Conservation (phyloP, 1,140 invertebrate genomes). For the Drosophila kepulauana region DNA sequence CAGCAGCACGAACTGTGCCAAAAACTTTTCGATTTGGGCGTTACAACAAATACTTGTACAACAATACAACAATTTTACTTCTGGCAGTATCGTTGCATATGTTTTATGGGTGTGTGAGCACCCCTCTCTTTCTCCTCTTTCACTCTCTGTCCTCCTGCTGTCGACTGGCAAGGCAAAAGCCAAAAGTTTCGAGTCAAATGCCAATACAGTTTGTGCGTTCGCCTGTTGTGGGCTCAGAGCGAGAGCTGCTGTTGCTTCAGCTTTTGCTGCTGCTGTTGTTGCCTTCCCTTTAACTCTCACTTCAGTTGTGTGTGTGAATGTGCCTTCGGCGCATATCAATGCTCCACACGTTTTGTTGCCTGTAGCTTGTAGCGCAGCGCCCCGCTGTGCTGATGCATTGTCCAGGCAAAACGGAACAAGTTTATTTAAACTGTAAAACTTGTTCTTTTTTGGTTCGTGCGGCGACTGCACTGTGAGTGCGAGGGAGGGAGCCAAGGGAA, state of each 20-base stretch:
- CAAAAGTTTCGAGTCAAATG: constrained; percentile 81
- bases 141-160: not conserved
- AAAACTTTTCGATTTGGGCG: constrained; percentile 69
- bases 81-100: constrained; percentile 49
- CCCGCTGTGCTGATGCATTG: constrained; percentile 53
- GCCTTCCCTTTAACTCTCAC: constrained; percentile 7
- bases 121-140: not conserved
- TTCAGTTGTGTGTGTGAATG: constrained; percentile 30
- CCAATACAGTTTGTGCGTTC: constrained; percentile 74
- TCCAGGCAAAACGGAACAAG: constrained; percentile 71
- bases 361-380: not conserved
- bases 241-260: not conserved
- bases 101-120: constrained; percentile 40
- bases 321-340: constrained; percentile 73
- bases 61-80: constrained; percentile 39
- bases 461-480: not conserved
- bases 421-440: constrained; percentile 81
- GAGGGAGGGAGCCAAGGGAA: not conserved
- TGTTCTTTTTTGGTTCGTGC: constrained; percentile 41
- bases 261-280: constrained; percentile 14
- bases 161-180: constrained; percentile 39
- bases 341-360: constrained; percentile 65
- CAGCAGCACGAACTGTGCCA: constrained; percentile 73
- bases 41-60: constrained; percentile 54
- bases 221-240: constrained; percentile 38